Percentiles rank a stretch among this genome's conserved stretches.
Conservation (phyloP, 1,140 invertebrate species). For the Calycopis cecrops region DNA sequence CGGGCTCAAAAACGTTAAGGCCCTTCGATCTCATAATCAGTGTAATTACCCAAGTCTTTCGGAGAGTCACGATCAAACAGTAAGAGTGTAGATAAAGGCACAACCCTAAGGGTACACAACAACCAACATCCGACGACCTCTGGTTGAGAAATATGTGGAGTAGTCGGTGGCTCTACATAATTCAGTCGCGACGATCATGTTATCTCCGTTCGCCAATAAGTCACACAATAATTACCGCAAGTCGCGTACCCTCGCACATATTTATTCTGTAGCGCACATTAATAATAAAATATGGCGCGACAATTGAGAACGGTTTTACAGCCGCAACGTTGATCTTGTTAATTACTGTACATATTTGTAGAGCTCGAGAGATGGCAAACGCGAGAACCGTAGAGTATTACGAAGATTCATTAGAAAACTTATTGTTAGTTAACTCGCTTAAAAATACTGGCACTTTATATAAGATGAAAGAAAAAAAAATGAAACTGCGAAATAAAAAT, state of each 20-base stretch:
- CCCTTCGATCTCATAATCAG: conserved; percentile 53
- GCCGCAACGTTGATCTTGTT: conserved; percentile 8
- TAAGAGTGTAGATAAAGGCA: conserved; percentile 60
- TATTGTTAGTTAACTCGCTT: too few species aligned
- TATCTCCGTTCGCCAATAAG: conserved; percentile 69
- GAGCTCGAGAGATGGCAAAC: too few species aligned
- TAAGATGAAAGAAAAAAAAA: too few species aligned
- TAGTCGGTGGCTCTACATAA: conserved; percentile 29
- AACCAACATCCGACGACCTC: conserved; percentile 38
- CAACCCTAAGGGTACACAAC: conserved; percentile 42
- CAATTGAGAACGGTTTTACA: conserved; percentile 39
- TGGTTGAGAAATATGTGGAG: conserved; percentile 10
- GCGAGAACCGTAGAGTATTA: too few species aligned
- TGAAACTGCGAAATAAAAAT: too few species aligned
- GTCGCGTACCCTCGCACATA: conserved; percentile 55
- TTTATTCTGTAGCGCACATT: conserved; percentile 48
- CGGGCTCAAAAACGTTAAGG: conserved; percentile 28
- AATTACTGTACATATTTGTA: background rate
- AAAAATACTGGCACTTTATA: too few species aligned
- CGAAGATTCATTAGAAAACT: too few species aligned
- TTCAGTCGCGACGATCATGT: conserved; percentile 54
- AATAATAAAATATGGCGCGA: conserved; percentile 54
- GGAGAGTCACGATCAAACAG: conserved; percentile 66
- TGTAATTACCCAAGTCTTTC: conserved; percentile 67
- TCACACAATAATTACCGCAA: conserved; percentile 70